Percentiles rank a stretch among this genome's conserved stretches.
Evolutionary conservation across 37 sponge, comb jelly and placozoan species (phyloP).

Genomic region (Ianthella basta): DNA sequence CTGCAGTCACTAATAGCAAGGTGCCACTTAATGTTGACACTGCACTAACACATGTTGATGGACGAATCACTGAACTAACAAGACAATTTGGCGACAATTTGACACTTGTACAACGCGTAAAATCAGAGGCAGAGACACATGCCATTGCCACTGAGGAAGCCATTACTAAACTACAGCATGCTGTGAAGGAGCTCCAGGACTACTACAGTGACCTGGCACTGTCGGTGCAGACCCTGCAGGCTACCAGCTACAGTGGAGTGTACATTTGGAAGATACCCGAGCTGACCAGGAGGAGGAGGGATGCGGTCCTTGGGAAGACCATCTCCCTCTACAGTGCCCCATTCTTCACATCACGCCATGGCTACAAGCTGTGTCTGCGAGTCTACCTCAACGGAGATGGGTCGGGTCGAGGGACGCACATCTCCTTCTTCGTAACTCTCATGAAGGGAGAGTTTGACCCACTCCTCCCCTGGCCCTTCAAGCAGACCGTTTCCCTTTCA

Average conservation of each 20-base stretch:
- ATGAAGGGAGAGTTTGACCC: slow-evolving; percentile 91
- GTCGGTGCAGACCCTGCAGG: slow-evolving; percentile 71
- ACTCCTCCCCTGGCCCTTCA: slow-evolving; percentile 84
- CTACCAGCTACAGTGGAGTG: slow-evolving; percentile 68
- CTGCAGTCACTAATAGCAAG: no score
- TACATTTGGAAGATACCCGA: slow-evolving; percentile 89
- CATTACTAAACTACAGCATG: slow-evolving; percentile 40
- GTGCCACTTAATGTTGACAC: no score
- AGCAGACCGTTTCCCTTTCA: slow-evolving; percentile 66
- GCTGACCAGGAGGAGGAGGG: slow-evolving; percentile 58
- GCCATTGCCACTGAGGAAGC: slow-evolving; percentile 24
- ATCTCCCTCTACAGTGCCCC: slow-evolving; percentile 87
- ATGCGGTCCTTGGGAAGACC: slow-evolving; percentile 69
- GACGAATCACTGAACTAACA: background rate
- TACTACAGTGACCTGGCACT: slow-evolving; percentile 60
- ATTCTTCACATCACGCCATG: slow-evolving; percentile 80
- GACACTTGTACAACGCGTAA: slow-evolving; percentile 2
- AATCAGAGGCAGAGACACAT: background rate
- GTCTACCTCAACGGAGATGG: slow-evolving; percentile 91
- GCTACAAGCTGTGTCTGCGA: slow-evolving; percentile 84
- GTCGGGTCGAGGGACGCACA: slow-evolving; percentile 63
- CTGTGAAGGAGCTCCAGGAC: slow-evolving; percentile 56
- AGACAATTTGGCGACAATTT: slow-evolving; percentile 4
- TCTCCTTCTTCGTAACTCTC: slow-evolving; percentile 83
- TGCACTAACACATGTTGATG: background rate